phyloP scores from a whole-genome alignment of 2,797 vertebrate genomes.

The Rousettus madagascariensis region DNA sequence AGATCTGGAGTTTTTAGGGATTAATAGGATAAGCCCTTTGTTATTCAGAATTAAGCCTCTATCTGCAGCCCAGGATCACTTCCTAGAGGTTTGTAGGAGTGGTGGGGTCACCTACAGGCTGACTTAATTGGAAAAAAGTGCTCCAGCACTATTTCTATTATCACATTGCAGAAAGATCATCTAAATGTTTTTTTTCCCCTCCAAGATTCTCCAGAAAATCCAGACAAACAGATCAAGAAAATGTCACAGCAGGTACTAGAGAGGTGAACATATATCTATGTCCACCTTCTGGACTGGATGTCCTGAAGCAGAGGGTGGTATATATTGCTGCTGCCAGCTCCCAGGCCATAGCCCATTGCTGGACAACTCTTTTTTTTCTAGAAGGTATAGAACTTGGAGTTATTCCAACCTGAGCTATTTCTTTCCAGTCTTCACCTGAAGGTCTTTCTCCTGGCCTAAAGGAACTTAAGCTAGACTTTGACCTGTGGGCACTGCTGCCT shows the following conservation, averaged over 20 bases:
- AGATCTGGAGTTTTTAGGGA: neutral
- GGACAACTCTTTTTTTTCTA: neutral
- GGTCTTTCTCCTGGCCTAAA: neutral
- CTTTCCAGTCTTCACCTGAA: neutral
- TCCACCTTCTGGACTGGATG: slow-evolving; percentile 92
- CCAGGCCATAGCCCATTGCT: neutral
- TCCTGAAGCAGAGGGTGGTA: slow-evolving; percentile 79
- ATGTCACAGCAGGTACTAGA: slow-evolving; percentile 90
- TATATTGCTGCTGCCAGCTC: no score
- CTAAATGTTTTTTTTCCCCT: neutral
- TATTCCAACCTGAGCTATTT: neutral
- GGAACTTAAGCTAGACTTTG: neutral
- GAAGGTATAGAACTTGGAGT: neutral
- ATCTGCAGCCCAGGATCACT: neutral
- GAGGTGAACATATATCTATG: slow-evolving; percentile 90
- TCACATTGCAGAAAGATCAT: neutral
- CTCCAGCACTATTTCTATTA: neutral
- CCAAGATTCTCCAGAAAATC: slow-evolving; percentile 90
- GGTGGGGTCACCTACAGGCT: neutral
- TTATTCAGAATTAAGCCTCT: neutral
- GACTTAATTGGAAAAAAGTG: no score
- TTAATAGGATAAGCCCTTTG: neutral
- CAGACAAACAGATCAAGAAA: slow-evolving; percentile 93
- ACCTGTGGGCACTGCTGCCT: neutral
- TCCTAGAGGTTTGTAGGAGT: no score